Percentiles rank a stretch among this genome's conserved stretches.
These are phyloP conservation scores for Drosophila infuscata DNA, from an alignment of 2,888 invertebrate genomes.

Conservation along the genomic window DNA sequence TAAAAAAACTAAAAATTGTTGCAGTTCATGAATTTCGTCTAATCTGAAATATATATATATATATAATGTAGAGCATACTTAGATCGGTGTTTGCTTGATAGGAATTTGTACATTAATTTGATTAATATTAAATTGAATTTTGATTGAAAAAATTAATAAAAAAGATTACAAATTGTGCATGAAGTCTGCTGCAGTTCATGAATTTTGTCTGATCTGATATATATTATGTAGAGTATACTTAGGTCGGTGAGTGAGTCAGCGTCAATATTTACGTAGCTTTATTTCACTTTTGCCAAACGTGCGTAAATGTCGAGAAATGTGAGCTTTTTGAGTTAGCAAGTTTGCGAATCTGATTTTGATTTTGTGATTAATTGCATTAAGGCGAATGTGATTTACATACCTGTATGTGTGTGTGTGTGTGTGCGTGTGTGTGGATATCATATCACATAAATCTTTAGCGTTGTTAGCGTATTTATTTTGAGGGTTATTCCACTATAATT, in stretches of 20 bases:
- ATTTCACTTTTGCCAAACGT: constrained; percentile 60
- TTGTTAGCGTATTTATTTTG: constrained; percentile 48
- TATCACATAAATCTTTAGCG: constrained; percentile 16
- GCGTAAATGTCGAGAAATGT: constrained; percentile 72
- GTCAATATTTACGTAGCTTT: constrained; percentile 8
- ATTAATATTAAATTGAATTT: no score
- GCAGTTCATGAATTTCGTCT: no score
- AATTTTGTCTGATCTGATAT: no score
- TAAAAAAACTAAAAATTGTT: no score
- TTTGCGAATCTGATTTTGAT: constrained; percentile 56
- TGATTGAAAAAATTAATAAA: no score
- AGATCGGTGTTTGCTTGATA: no score
- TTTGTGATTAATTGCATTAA: constrained; percentile 58
- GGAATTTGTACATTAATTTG: no score
- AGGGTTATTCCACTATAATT: constrained; percentile 66
- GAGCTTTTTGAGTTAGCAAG: constrained; percentile 67
- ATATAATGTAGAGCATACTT: no score
- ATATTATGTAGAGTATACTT: constrained; percentile 27
- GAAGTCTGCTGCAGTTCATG: no score
- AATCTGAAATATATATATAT: no score
- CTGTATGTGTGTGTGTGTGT: neutral
- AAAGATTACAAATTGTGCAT: no score
- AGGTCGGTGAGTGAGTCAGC: constrained; percentile 15
- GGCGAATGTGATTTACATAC: constrained; percentile 46
- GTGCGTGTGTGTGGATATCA: constrained; percentile 12